phyloP scores from a whole-genome alignment of 2,113 vertebrate genomes.

The Bufo bufo region DNA sequence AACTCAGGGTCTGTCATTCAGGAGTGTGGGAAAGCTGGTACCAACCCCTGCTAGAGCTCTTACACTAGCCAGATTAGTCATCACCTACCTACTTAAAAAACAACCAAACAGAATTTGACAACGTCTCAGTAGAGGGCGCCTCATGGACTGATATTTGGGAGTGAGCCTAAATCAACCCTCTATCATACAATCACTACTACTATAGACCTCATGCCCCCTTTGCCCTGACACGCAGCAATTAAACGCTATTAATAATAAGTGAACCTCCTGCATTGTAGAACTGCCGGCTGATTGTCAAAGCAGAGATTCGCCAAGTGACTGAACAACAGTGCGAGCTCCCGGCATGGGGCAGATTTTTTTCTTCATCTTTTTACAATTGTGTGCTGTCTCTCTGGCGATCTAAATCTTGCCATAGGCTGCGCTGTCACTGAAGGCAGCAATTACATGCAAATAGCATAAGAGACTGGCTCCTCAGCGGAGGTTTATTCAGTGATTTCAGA shows the following conservation, averaged over 20 bases:
- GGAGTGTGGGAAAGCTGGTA: no score
- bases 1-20: no score
- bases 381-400: background rate
- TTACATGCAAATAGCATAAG: conserved; percentile 42
- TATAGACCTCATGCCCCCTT: background rate
- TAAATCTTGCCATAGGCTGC: background rate
- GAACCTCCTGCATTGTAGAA: background rate
- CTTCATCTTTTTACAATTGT: background rate
- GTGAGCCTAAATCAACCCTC: background rate
- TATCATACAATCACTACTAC: background rate
- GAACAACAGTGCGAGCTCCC: background rate
- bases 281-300: background rate
- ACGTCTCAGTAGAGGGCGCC: background rate
- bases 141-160: background rate
- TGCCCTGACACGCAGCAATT: background rate
- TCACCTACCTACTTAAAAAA: no score
- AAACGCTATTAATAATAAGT: background rate
- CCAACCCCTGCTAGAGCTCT: no score
- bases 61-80: no score
- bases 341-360: background rate
- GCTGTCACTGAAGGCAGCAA: conserved; percentile 26
- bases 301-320: background rate
- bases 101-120: no score
- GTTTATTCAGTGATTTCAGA: background rate
- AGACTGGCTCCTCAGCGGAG: background rate